Evolutionary conservation across 2,888 invertebrate genomes (phyloP), one percentile per base, ranked within the genome.

Genomic region (Syrphus vitripennis): DNA sequence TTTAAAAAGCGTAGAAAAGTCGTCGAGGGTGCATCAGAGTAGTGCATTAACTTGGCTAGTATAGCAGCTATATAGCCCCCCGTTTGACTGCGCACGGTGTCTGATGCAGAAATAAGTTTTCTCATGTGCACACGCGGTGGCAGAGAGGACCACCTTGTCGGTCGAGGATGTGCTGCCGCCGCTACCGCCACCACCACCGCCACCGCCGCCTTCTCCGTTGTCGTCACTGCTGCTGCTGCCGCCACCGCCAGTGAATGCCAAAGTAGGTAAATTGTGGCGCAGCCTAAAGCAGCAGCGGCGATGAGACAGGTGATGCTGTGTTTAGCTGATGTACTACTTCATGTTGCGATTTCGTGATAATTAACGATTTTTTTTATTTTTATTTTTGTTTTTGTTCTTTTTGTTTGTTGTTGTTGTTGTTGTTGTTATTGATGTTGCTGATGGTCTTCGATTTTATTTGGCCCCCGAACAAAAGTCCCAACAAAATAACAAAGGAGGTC

Each of bases 311-410:
- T 83, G 80, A 87, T 87, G 87, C 83, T 84, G 84, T 77, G 80
- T 76, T 78, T 77, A 86, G 76, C 78, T 80, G 88, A 78, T 76
- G 83, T 81, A 83, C 88, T 88, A 88, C 89, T 89, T 88, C 89
- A 89, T 88, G 90, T 90, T 89, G 90, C 90, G 88, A 89, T 90
- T 89, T 90, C 89, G 89, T 88, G 88, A 89, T 90, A 90, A 90
- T 90, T 90, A 90, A 90, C 88, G 82, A 88, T 87, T 76, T 70
- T 83, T 65, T 55, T 63, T 45, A 88, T 76, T 70, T 83, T 65
- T 55, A 55, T 45, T 50, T 37, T 48, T 31, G 12, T n/a, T 63
- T 24, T 82, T 59, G 55, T 69, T n/a, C n/a, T n/a, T n/a, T 72
- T 65, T 42, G 21, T 42, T 50, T 67, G n/a, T n/a, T 59, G 37